These are phyloP conservation scores for Limnodromus scolopaceus DNA, from an alignment of 2,797 vertebrate genomes.

Conservation along the genomic window DNA sequence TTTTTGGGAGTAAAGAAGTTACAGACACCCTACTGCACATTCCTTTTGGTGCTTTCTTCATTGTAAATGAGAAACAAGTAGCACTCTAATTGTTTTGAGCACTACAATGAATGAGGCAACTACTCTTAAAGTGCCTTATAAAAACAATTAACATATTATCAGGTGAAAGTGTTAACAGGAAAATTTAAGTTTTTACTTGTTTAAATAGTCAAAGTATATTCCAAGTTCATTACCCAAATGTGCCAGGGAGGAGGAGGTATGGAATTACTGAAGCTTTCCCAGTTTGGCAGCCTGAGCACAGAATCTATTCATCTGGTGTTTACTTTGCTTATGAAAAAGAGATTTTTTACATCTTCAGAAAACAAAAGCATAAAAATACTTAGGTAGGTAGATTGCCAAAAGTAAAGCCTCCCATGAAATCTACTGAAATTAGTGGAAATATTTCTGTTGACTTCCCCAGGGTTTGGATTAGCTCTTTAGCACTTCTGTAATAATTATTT, in stretches of 20 bases:
- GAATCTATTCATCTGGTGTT: neutral
- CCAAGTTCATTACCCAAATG: neutral
- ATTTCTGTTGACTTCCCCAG: neutral
- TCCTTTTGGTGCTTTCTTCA: slow-evolving; percentile 5
- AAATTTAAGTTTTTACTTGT: slow-evolving; percentile 7
- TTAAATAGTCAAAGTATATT: slow-evolving; percentile 5
- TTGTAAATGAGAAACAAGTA: slow-evolving; percentile 41
- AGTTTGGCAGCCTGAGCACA: neutral
- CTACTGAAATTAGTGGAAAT: neutral
- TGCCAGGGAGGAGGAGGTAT: neutral
- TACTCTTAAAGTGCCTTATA: slow-evolving; percentile 26
- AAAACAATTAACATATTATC: slow-evolving; percentile 44
- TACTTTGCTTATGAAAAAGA: neutral
- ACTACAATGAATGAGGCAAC: neutral
- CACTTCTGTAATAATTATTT: neutral
- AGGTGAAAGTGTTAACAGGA: slow-evolving; percentile 9
- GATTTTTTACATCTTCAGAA: neutral
- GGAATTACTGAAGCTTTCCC: neutral
- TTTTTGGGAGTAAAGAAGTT: slow-evolving; percentile 55
- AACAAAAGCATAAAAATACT: neutral
- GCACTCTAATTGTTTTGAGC: slow-evolving; percentile 17
- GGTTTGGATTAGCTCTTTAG: neutral
- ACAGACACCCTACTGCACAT: slow-evolving; percentile 45
- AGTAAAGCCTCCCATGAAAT: neutral
- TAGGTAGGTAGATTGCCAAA: neutral